Evolutionary conservation across 2,797 vertebrate genomes (phyloP), one percentile per base, ranked within the genome.

Genomic region (Nannoperca australis): DNA sequence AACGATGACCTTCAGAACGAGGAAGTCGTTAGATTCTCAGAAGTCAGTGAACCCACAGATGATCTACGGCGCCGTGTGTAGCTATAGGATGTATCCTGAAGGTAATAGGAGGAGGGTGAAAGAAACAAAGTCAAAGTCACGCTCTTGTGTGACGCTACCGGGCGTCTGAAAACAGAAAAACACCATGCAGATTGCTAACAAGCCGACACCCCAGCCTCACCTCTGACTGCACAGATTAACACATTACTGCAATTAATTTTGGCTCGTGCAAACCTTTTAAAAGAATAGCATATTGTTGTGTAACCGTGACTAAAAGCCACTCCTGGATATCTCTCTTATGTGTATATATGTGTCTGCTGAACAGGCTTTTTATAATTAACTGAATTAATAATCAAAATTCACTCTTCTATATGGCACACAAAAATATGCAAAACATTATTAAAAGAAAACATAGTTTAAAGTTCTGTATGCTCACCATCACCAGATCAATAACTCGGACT

Each of bases 171-270:
- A 74, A 70, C 6, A 69, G 3, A 73, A 49, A n/a, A 56, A 60
- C 55, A 44, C 22, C 14, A 27, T 45, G 18, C 55, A 63, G 80
- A 70, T 27, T 24, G 65, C 63, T 62, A 83, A 75, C 83, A 75
- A 65, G 54, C 68, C 54, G 59, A 71, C 50, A 68, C 82, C 24
- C 62, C 55, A 20, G 47, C 64, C 80, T 65, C 74, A 79, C 78
- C 74, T 79, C 71, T 54, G 79, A 47, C 60, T 59, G 70, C 67
- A 78, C 70, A 85, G 73, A 87, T 77, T 82, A 84, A 85, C 72
- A 82, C 78, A 82, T 85, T 61, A 78, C 70, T 77, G 68, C 81
- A 79, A 90, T 89, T 84, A 61, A 76, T 78, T 86, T 71, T 15
- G 18, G 24, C 11, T 54, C 24, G 38, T n/a, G 24, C 50, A 32